Evolutionary conservation across 1,140 invertebrate species (phyloP).

Genomic region (Anadara kagoshimensis): DNA sequence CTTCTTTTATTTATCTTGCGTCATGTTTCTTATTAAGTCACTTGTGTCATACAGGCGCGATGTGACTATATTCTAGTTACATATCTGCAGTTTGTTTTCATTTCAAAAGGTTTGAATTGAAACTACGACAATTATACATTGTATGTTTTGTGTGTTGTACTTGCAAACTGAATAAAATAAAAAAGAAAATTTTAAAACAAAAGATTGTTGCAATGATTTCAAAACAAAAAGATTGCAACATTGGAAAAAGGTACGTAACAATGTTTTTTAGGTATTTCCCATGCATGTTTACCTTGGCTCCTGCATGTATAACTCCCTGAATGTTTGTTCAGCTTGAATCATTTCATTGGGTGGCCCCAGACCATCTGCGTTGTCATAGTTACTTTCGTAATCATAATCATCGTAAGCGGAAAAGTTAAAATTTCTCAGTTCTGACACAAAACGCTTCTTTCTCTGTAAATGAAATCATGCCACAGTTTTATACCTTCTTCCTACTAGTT

Average conservation of each 20-base stretch:
- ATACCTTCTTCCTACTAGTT: background rate
- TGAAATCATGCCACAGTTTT: background rate
- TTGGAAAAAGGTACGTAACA: background rate
- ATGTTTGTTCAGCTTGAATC: background rate
- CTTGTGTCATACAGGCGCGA: no score
- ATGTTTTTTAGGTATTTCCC: background rate
- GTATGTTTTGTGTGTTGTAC: no score
- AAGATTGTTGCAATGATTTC: background rate
- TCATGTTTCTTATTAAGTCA: no score
- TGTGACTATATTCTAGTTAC: no score
- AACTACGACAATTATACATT: no score
- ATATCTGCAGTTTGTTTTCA: no score
- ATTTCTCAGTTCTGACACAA: background rate
- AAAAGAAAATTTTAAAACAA: no score
- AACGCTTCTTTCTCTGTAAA: background rate
- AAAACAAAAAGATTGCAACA: background rate
- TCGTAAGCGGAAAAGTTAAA: background rate
- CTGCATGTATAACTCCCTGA: background rate
- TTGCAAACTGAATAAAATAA: no score
- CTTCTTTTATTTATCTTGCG: no score
- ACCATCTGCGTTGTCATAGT: background rate
- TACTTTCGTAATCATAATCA: background rate
- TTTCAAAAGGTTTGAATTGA: no score
- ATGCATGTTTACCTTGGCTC: background rate
- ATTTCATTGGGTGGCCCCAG: background rate